Evolutionary conservation across 2,113 vertebrate species (phyloP).

Genomic region (Myrmophylax atrothorax): DNA sequence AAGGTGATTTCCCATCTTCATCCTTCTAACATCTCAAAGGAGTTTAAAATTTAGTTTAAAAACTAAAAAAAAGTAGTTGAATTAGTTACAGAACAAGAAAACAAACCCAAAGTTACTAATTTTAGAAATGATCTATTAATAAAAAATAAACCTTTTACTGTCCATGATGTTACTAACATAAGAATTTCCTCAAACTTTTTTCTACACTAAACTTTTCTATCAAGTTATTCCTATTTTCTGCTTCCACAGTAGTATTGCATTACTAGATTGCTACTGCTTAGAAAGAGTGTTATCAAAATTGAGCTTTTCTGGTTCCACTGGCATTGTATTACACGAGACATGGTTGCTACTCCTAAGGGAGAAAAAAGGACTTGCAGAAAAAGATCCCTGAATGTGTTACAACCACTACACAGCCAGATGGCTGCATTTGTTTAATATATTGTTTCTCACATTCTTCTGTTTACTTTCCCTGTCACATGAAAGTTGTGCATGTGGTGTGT

Average conservation of each 20-base stretch:
- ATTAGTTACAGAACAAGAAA: background rate
- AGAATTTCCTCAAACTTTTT: background rate
- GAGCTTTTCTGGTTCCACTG: background rate
- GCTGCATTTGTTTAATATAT: slow-evolving; percentile 67
- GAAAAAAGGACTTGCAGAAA: background rate
- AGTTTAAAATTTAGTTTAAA: too few relatives aligned
- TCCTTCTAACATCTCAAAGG: background rate
- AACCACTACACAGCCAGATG: slow-evolving; percentile 54
- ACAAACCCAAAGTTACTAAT: background rate
- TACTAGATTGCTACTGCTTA: background rate
- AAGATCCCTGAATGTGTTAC: slow-evolving; percentile 30
- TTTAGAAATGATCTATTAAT: background rate
- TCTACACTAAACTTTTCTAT: background rate
- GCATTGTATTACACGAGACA: background rate
- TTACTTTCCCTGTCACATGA: slow-evolving; percentile 57
- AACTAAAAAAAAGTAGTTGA: background rate
- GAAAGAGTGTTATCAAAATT: slow-evolving; percentile 2
- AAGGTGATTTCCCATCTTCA: background rate
- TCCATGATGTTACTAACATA: background rate
- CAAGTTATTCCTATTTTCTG: background rate
- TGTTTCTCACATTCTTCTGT: slow-evolving; percentile 67
- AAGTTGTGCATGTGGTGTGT: slow-evolving; percentile 56
- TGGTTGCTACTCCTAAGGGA: background rate
- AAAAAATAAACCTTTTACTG: background rate
- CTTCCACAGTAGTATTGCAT: background rate